Base-by-base conservation (phyloP, 2,797 vertebrate species). In the Tinamus major region DNA sequence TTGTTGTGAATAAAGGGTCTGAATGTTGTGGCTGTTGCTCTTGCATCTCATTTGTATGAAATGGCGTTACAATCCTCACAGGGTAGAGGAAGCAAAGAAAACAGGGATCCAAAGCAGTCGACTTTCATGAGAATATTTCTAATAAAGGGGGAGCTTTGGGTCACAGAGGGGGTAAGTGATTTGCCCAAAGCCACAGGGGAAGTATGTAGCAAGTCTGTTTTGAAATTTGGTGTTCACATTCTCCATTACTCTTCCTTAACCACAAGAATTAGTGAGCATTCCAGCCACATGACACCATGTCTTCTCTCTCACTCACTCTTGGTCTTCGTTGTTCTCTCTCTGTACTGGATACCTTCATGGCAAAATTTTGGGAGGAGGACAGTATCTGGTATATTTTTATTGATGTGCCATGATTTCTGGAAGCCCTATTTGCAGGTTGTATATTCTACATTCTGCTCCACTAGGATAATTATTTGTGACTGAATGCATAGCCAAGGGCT, bases 401-500 rank as follows among this genome's bases (percentile, higher is more conserved):
- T 61, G 24, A 64, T 44, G 15, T 51, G 18, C 12, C 29, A 68
- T 3, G n/a, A 17, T 51, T 90, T 92, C 46, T 87, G 56, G 64
- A 91, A 80, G 37, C 16, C 6, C 15, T 61, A 3, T 93, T 87
- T 85, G 49, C 81, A 26, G 31, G 13, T 65, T 87, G 27, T 10
- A 3, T 39, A 64, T 77, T 61, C 56, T 82, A 35, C 48, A 49
- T 90, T 90, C 74, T 71, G 35, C 68, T 65, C 49, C 35, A 53
- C 68, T 89, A 70, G 76, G 94, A 90, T 94, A 95, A 89, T 89
- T 56, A 69, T 82, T 95, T 95, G 59, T 94, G 64, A 89, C 39
- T 94, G 79, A 96, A 12, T 79, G 16, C 89, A 69, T 77, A 93
- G 89, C 74, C 61, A 77, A 79, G 55, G 64, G 91, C 78, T 49